phyloP scores from a whole-genome alignment of 2,113 vertebrate species.

The Bubo bubo region DNA sequence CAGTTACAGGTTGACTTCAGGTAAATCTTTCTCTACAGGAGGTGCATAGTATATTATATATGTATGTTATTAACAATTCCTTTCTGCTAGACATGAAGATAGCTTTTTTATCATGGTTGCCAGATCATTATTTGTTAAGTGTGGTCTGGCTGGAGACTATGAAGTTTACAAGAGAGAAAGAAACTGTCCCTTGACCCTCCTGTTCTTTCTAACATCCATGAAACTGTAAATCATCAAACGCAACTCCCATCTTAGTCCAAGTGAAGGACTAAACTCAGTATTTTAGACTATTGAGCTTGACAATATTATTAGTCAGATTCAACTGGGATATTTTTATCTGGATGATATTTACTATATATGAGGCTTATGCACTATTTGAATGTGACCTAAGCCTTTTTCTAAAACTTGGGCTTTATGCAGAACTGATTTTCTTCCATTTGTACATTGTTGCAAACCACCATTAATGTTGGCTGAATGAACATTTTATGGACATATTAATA shows the following conservation, averaged over 20 bases:
- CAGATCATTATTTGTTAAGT: background rate
- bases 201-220: background rate
- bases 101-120: background rate
- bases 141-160: background rate
- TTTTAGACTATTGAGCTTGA: background rate
- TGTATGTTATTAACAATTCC: background rate
- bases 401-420: background rate
- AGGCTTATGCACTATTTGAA: background rate
- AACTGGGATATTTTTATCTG: background rate
- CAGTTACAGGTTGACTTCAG: background rate
- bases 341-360: background rate
- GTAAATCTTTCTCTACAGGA: background rate
- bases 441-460: background rate
- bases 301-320: background rate
- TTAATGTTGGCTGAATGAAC: background rate
- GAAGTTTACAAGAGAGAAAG: background rate
- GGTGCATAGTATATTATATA: background rate
- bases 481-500: background rate
- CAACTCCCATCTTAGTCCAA: background rate
- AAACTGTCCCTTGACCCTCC: background rate
- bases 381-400: background rate
- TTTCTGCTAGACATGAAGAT: background rate
- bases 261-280: background rate
- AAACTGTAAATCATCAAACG: background rate
- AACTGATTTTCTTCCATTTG: background rate